Evolutionary conservation across 2,113 vertebrate species (phyloP).

Genomic region (Dromaius novaehollandiae): DNA sequence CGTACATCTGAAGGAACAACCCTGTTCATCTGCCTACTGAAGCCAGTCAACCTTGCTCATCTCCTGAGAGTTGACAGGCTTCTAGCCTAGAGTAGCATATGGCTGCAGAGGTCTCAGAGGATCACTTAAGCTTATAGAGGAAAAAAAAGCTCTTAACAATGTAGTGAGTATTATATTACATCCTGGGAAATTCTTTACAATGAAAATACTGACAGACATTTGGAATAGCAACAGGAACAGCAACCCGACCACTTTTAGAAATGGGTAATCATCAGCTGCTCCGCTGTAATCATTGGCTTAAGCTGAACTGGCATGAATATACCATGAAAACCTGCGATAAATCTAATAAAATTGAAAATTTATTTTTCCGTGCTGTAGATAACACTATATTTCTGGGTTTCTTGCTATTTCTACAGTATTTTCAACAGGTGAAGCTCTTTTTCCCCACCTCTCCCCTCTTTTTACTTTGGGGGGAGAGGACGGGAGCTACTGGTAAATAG

Average conservation of each 20-base stretch:
- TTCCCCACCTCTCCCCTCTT: not conserved
- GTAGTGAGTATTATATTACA: not conserved
- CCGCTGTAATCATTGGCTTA: not conserved
- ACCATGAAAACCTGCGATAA: not conserved
- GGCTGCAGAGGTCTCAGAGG: not conserved
- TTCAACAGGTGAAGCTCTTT: not conserved
- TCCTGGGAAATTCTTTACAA: not conserved
- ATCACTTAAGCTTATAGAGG: not conserved
- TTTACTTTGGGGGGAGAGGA: not conserved
- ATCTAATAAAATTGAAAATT: not conserved
- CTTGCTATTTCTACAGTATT: not conserved
- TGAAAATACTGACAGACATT: fast-evolving
- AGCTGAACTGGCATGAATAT: not conserved
- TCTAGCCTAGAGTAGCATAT: not conserved
- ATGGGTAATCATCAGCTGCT: not conserved
- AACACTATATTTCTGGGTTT: not conserved
- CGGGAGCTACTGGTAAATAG: not conserved
- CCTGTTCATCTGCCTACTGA: not conserved
- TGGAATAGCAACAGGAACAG: not conserved
- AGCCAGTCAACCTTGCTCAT: not conserved
- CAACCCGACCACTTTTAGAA: not conserved
- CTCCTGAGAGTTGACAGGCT: not conserved
- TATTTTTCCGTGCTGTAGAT: not conserved
- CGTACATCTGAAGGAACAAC: not conserved
- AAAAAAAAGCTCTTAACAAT: not conserved